These are phyloP conservation scores for Channa argus DNA, from an alignment of 2,113 vertebrate genomes.

Conservation along the genomic window DNA sequence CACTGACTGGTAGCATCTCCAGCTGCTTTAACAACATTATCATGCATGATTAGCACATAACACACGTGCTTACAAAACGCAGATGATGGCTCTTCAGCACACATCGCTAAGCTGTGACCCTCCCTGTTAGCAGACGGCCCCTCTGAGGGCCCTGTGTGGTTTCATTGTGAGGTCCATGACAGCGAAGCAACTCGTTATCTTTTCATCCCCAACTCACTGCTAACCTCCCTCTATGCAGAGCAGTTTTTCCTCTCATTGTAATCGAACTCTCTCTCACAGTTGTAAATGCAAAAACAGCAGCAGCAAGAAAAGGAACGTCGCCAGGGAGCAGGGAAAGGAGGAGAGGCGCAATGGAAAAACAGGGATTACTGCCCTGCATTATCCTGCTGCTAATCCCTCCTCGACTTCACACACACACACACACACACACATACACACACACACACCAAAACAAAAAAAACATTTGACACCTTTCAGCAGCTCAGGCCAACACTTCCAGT, in stretches of 20 bases:
- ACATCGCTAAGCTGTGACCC: no score
- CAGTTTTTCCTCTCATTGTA: slow-evolving; percentile 22
- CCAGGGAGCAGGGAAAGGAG: slow-evolving; percentile 6
- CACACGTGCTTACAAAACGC: no score
- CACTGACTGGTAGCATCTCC: no score
- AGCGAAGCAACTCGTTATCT: neutral
- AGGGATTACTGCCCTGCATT: slow-evolving; percentile 67
- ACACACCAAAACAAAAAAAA: slow-evolving; percentile 22
- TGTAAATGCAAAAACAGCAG: slow-evolving; percentile 35
- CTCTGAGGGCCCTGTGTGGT: neutral
- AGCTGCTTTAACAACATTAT: no score
- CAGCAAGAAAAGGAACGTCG: slow-evolving; percentile 8
- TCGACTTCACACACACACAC: slow-evolving; percentile 43
- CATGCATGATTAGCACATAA: no score
- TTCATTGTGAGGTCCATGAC: neutral
- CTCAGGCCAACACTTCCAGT: slow-evolving; percentile 42
- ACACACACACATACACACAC: no score
- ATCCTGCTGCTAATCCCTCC: slow-evolving; percentile 69
- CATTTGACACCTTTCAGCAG: slow-evolving; percentile 75
- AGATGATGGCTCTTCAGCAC: no score
- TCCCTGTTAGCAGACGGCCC: no score
- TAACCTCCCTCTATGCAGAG: neutral
- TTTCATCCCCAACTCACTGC: slow-evolving; percentile 1
- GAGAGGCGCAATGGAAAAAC: slow-evolving; percentile 43
- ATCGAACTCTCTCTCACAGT: slow-evolving; percentile 49